Evolutionary conservation across 2,888 invertebrate genomes (phyloP), one percentile per base, ranked within the genome.

Genomic region (Nezara viridula): DNA sequence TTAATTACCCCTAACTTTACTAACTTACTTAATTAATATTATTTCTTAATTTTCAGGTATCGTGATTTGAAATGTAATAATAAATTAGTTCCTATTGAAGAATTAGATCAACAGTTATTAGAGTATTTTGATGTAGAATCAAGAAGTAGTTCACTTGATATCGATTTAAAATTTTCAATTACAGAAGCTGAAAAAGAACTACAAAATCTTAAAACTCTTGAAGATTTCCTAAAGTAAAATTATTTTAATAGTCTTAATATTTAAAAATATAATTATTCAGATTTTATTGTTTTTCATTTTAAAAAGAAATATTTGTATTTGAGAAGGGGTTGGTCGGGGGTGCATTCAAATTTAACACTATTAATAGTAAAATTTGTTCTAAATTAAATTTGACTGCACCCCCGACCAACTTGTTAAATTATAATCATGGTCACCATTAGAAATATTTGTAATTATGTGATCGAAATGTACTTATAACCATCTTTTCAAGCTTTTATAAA

Each of bases 21-120:
- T 66, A 19, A 37, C 9, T 0, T 21, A 19, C 32, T 37, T 19
- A 7, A 12, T 73, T 37, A 19, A 37, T 21, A 32, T 73, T 73
- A 6, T 73, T 37, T 73, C 37, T 37, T 0, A 19, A 19, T 27
- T 81, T 81, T 24, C n/a, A 81, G 81, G 14, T 81, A 44, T n/a
- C 81, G 37, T 44, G 44, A 81, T 81, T 32, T 81, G 16, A 81
- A 81, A 27, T 81, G 81, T 37, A n/a, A n/a, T 10, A 47, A 81
- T 81, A 40, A 81, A 44, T 81, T 81, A 21, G 81, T 81, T 44
- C 81, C 81, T n/a, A 47, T 14, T n/a, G 81, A 81, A 40, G 81
- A 81, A 81, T 14, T 81, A 44, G 44, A 81, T 44, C 81, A 44
- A n/a, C 81, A 37, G n/a, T 81, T 81, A 81, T 47, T n/a, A n/a